Percentiles rank a stretch among this genome's conserved stretches.
Evolutionary conservation across 2,797 vertebrate species (phyloP).

Genomic region (Eleutherodactylus coqui): DNA sequence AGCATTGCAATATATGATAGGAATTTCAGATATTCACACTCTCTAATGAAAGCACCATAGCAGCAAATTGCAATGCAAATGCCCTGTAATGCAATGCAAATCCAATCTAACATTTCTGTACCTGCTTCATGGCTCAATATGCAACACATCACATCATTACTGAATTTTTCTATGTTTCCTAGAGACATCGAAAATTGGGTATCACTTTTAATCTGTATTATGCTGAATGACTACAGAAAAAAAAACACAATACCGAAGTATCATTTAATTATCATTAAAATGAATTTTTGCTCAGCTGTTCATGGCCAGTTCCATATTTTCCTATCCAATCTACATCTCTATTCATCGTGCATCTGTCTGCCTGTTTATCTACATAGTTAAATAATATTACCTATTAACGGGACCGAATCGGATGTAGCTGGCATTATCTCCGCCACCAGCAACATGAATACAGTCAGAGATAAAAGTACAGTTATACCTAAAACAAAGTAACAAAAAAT

Average conservation of each 20-base stretch:
- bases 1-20: not conserved
- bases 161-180: not conserved
- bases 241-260: not conserved
- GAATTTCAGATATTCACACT: not conserved
- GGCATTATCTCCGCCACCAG: conserved; percentile 96
- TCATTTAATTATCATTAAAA: not conserved
- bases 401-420: conserved; percentile 93
- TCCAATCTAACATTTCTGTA: not conserved
- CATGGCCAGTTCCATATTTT: not conserved
- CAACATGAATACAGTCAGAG: conserved; percentile 94
- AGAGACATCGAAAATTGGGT: not conserved
- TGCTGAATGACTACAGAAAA: not conserved
- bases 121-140: too few relatives aligned
- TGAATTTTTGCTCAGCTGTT: not conserved
- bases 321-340: not conserved
- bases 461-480: conserved; percentile 96
- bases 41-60: not conserved
- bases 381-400: conserved; percentile 87
- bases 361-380: not conserved
- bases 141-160: not conserved
- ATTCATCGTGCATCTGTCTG: not conserved
- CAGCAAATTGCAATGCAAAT: not conserved
- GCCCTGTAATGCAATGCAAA: not conserved
- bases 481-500: conserved; percentile 63
- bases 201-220: not conserved